These are phyloP conservation scores for Phrynocephalus forsythii DNA, from an alignment of 2,797 vertebrate species.

Conservation along the genomic window DNA sequence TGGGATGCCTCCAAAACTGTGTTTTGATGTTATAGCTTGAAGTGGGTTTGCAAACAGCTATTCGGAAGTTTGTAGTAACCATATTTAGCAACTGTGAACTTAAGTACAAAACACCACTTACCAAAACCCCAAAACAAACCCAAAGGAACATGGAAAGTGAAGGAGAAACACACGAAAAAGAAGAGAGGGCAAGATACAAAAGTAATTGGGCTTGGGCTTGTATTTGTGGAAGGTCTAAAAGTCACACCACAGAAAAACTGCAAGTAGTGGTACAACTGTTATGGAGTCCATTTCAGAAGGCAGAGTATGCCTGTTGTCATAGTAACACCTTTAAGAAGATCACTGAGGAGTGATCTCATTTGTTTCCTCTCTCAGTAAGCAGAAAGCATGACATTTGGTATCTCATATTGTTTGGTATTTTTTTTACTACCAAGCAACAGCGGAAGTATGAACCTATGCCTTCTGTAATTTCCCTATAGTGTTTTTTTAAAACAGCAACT, in stretches of 20 bases:
- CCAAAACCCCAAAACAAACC: neutral
- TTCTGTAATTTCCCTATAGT: neutral
- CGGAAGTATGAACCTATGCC: neutral
- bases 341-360: slow-evolving; percentile 9
- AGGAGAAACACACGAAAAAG: neutral
- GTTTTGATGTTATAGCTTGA: slow-evolving; percentile 4
- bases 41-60: neutral
- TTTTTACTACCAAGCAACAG: neutral
- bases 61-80: neutral
- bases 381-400: neutral
- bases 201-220: neutral
- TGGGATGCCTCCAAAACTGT: neutral
- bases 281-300: neutral
- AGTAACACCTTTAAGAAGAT: slow-evolving; percentile 37
- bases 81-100: neutral
- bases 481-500: accelerated
- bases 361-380: neutral
- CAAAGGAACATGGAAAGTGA: neutral
- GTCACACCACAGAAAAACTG: slow-evolving; percentile 1
- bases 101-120: neutral
- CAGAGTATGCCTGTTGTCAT: slow-evolving; percentile 46
- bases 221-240: neutral
- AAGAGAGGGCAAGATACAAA: neutral
- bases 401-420: neutral
- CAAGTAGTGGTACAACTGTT: neutral